These are phyloP conservation scores for Monarcha castaneiventris DNA, from an alignment of 2,113 vertebrate species.

Conservation along the genomic window DNA sequence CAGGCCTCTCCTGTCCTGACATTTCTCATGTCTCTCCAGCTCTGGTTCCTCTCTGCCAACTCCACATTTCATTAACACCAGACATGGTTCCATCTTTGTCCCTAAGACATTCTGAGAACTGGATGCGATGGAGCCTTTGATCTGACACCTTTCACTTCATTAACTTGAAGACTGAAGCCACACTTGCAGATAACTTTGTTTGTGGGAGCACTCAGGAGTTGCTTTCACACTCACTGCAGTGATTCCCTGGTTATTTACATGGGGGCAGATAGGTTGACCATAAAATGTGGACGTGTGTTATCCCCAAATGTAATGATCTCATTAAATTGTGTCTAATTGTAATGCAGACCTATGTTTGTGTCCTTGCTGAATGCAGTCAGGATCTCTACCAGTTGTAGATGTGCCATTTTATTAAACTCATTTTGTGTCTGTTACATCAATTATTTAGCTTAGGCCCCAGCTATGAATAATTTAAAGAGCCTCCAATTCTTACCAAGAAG, in stretches of 20 bases:
- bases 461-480: not conserved
- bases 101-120: not conserved
- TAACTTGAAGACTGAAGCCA: not conserved
- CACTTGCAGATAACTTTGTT: not conserved
- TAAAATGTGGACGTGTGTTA: not conserved
- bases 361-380: not conserved
- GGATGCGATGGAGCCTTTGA: not conserved
- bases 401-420: not conserved
- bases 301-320: not conserved
- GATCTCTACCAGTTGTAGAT: not conserved
- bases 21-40: not conserved
- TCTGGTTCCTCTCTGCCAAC: not conserved
- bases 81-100: not conserved
- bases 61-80: not conserved
- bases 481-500: not conserved
- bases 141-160: slow-evolving; percentile 16
- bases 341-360: not conserved
- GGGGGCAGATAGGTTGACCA: not conserved
- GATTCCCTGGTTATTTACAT: not conserved
- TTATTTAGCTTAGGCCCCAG: not conserved
- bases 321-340: slow-evolving; percentile 1
- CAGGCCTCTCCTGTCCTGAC: too few species aligned
- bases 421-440: not conserved
- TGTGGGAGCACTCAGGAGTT: not conserved
- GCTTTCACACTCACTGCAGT: not conserved